Evolutionary conservation across 1,140 invertebrate genomes (phyloP), one percentile per base, ranked within the genome.

Genomic region (Neodiprion virginianus): DNA sequence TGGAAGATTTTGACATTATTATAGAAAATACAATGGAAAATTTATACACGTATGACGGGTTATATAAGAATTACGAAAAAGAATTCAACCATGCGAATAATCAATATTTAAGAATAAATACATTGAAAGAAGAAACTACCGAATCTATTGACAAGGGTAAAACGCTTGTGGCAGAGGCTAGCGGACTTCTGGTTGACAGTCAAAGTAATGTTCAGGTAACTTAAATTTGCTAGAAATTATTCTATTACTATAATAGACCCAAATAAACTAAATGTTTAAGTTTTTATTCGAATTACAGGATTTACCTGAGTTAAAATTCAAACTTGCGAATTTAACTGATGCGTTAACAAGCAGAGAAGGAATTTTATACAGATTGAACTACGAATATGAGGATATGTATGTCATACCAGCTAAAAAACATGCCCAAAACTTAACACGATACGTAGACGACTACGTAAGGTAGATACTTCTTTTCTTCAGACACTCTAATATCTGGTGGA

Each of bases 331-430:
- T 71, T 82, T 87, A 73, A 89, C 84, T 9, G 81, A 87, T 8
- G 87, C 87, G 11, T 87, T 91, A 0, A 88, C 87, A 73, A 89
- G 90, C 77, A 92, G 91, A 75, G 91, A 93, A 79, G 90, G 90
- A 74, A 90, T 90, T 72, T 83, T 93, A 14, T 90, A 91, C 61
- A 90, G 91, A 78, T 82, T 94, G 1, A 94, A 93, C 80, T 92
- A 92, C 1, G 89, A 91, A 65, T 94, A 94, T 76, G 89, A 89
- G 77, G 88, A 92, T 23, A 93, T 92, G 74, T 94, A 93, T 77
- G 90, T 95, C 1, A 83, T 90, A 9, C 89, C 90, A 23, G 94
- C 94, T 1, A 86, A 93, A 74, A 89, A 91, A 76, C 95, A 96
- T 83, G 93, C 93, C 0, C 86, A 89, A 11, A 89, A 91, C 80